A percentile compares a stretch with the other conserved stretches of the same genome.
These are phyloP conservation scores for Drosophila kikkawai DNA, from an alignment of 1,140 invertebrate genomes.

Conservation along the genomic window DNA sequence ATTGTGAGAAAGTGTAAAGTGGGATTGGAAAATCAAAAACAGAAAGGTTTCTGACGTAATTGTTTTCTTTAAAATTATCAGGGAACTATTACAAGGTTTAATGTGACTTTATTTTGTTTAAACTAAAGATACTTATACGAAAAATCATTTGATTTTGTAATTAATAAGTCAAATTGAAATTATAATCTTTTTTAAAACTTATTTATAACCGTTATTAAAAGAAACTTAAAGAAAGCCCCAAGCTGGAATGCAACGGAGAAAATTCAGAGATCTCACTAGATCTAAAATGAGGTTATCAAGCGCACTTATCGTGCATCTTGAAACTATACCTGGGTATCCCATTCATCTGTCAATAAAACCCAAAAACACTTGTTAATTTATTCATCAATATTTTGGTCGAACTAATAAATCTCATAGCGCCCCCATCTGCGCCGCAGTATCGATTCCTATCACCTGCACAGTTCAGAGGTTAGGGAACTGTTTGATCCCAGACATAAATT, in stretches of 20 bases:
- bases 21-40: background rate
- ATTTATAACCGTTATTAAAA: background rate
- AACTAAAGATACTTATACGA: background rate
- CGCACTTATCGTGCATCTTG: constrained; percentile 23
- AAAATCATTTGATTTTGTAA: background rate
- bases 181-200: background rate
- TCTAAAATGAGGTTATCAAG: constrained; percentile 23
- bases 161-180: too few relatives aligned
- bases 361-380: constrained; percentile 38
- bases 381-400: constrained; percentile 55
- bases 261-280: background rate
- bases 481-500: constrained; percentile 59
- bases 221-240: background rate
- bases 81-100: background rate
- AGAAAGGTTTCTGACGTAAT: background rate
- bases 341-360: constrained; percentile 32
- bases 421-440: constrained; percentile 42
- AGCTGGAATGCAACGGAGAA: background rate
- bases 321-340: constrained; percentile 6
- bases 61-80: background rate
- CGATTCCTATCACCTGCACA: constrained; percentile 52
- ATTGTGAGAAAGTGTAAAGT: background rate
- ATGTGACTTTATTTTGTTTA: background rate
- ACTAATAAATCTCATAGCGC: constrained; percentile 57
- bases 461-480: constrained; percentile 73